Evolutionary conservation across 2,888 invertebrate species (phyloP).

Genomic region (Agrypnus murinus): DNA sequence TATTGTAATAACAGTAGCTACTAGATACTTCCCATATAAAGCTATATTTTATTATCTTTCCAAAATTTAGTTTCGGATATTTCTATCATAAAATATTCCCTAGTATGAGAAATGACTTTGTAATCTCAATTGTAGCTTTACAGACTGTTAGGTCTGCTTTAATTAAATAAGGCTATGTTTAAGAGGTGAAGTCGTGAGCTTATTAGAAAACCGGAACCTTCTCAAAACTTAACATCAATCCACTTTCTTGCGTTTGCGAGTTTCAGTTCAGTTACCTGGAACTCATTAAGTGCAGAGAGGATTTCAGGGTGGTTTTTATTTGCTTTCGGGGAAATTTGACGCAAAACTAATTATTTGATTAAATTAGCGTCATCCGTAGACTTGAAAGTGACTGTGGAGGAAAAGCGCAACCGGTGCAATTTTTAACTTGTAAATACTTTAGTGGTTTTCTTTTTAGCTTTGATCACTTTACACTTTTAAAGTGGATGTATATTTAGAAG

Average conservation of each 20-base stretch:
- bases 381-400: not conserved
- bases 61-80: too few relatives aligned
- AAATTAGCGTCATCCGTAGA: slow-evolving; percentile 12
- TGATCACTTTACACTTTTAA: too few relatives aligned
- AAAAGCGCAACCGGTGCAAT: slow-evolving; percentile 28
- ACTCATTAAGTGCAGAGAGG: slow-evolving; percentile 25
- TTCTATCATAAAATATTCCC: too few relatives aligned
- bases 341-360: slow-evolving; percentile 32
- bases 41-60: too few relatives aligned
- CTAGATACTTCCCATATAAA: too few relatives aligned
- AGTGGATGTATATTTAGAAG: too few relatives aligned
- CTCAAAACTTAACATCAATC: slow-evolving; percentile 30
- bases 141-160: too few relatives aligned
- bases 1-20: not conserved
- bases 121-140: too few relatives aligned
- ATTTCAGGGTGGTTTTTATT: slow-evolving; percentile 24
- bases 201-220: slow-evolving; percentile 9
- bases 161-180: too few relatives aligned
- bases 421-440: not conserved
- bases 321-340: slow-evolving; percentile 25
- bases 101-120: too few relatives aligned
- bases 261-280: slow-evolving; percentile 23
- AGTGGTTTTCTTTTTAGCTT: too few relatives aligned
- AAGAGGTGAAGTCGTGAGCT: not conserved
- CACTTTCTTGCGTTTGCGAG: slow-evolving; percentile 20